These are phyloP conservation scores for Ariolimax columbianus DNA, from an alignment of 2,888 invertebrate species.

Conservation along the genomic window DNA sequence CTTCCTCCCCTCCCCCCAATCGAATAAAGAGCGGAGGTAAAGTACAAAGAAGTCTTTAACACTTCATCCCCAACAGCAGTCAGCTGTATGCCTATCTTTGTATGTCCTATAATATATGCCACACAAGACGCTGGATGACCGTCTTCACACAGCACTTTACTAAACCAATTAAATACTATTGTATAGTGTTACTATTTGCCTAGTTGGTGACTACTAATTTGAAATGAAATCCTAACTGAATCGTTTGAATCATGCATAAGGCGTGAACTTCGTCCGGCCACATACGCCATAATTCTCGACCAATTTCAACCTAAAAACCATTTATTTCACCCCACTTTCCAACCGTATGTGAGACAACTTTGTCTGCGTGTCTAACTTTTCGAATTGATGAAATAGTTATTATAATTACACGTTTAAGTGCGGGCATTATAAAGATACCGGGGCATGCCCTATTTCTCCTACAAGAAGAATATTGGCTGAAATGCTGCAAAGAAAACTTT, in stretches of 20 bases:
- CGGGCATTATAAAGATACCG: background rate
- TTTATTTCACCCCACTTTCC: background rate
- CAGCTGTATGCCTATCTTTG: too few species aligned
- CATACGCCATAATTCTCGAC: background rate
- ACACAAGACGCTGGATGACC: too few species aligned
- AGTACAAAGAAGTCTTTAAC: too few species aligned
- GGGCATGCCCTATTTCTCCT: background rate
- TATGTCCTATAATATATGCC: too few species aligned
- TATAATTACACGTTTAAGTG: background rate
- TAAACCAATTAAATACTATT: too few species aligned
- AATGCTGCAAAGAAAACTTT: background rate
- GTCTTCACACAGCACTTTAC: too few species aligned
- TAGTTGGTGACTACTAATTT: background rate
- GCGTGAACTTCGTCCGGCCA: background rate
- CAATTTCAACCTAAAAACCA: background rate
- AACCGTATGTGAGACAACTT: background rate
- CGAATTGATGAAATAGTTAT: background rate
- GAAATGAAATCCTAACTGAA: background rate
- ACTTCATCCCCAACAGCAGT: too few species aligned
- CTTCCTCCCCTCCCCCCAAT: too few species aligned
- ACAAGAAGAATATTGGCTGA: background rate
- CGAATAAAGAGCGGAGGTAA: too few species aligned
- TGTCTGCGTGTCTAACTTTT: background rate
- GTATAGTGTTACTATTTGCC: background rate
- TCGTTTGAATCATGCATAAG: background rate